Base-by-base conservation (phyloP, 2,797 vertebrate species). In the Natrix natrix region DNA sequence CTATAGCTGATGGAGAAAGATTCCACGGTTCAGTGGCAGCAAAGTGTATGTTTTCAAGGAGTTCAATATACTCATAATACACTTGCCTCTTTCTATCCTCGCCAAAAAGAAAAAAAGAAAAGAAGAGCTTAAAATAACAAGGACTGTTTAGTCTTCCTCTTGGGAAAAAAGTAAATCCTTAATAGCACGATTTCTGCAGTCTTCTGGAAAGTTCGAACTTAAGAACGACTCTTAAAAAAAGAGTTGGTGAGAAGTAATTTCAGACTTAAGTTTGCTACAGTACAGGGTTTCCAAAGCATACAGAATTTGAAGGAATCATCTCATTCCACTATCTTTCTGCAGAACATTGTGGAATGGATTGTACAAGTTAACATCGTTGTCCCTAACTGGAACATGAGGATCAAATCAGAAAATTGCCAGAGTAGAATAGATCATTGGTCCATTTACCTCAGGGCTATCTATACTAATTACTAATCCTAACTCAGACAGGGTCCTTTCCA, bases 61-160 rank as follows among this genome's bases (percentile, higher is more conserved):
- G n/a, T n/a, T 87, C 20, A 24, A n/a, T 22, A 69, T 54, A 1
- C 16, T 87, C 93, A 90, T 88, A 94, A n/a, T 11, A 1, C 22
- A 24, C 90, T 56, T 0, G 60, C 91, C 83, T 26, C 24, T 93
- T 94, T 94, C 28, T 66, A 7, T 17, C 86, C 88, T 92, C 83
- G 8, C 24, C 8, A 94, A 55, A 93, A 74, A 88, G 93, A 60
- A n/a, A 90, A 86, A 86, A 48, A 43, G 26, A 63, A 92, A 69
- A 88, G 28, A 74, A 91, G 88, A n/a, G 86, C 10, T 94, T 95
- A 94, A 95, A 95, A 93, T 90, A 8, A 91, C 13, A 87, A 92
- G 90, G 74, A 86, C 28, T 55, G 61, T 57, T 3, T 92, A 93
- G 12, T 61, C 89, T 55, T 95, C 74, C 88, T 93, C 91, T 89